phyloP scores from a whole-genome alignment of 2,888 invertebrate species.

The Polydrusus pterygomalis region DNA sequence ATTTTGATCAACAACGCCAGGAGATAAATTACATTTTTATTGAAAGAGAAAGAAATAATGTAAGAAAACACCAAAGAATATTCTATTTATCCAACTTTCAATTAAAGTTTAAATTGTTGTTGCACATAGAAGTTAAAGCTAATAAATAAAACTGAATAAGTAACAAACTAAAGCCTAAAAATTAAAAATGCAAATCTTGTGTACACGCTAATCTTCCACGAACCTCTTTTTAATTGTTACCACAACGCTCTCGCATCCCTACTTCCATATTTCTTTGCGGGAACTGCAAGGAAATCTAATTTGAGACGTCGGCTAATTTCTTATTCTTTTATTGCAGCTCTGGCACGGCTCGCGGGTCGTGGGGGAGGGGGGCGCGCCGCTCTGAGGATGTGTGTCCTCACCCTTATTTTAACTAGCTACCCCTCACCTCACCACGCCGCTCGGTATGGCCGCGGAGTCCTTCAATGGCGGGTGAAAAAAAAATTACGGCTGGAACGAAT shows the following conservation, averaged over 20 bases:
- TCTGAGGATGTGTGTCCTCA: constrained; percentile 62
- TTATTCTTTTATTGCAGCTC: constrained; percentile 62
- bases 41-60: too few relatives aligned
- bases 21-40: too few relatives aligned
- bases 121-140: neutral
- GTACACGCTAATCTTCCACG: constrained; percentile 56
- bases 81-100: too few relatives aligned
- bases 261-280: constrained; percentile 57
- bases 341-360: constrained; percentile 49
- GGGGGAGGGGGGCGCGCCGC: constrained; percentile 44
- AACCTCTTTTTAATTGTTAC: constrained; percentile 57
- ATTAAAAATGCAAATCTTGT: constrained; percentile 56
- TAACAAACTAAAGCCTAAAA: constrained; percentile 21
- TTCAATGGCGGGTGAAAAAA: constrained; percentile 59
- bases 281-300: constrained; percentile 61
- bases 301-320: constrained; percentile 62
- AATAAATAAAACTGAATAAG: neutral
- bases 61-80: too few relatives aligned
- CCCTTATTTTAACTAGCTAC: constrained; percentile 66
- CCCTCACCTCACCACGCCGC: constrained; percentile 56
- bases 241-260: constrained; percentile 54
- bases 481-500: too few relatives aligned
- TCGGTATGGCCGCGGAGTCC: constrained; percentile 49
- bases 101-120: too few relatives aligned
- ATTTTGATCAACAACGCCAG: too few relatives aligned